A percentile compares a stretch with the other conserved stretches of the same genome.
These are phyloP conservation scores for Leptopilina syphax DNA, from an alignment of 2,888 invertebrate species.

Conservation along the genomic window DNA sequence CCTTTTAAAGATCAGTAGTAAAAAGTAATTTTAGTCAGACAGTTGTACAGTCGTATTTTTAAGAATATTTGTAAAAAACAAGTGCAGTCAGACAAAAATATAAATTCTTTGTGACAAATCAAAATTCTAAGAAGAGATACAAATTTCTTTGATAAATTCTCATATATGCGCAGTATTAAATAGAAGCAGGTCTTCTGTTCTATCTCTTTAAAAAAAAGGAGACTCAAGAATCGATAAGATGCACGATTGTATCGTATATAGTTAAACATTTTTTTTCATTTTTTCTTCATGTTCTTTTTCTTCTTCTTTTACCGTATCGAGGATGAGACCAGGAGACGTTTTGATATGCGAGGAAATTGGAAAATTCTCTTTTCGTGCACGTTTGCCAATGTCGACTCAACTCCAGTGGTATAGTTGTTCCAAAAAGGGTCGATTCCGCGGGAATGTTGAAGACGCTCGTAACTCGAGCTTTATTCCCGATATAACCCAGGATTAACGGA, in stretches of 20 bases:
- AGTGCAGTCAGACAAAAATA: no score
- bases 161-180: no score
- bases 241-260: not conserved
- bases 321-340: not conserved
- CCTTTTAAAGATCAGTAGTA: no score
- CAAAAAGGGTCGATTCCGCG: constrained; percentile 55
- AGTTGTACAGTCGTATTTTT: no score
- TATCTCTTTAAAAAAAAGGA: constrained; percentile 58
- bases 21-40: no score
- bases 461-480: constrained; percentile 69
- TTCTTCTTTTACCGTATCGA: not conserved
- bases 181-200: constrained; percentile 41
- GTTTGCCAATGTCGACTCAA: constrained; percentile 35
- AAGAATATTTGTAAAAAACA: no score
- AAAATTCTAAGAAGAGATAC: no score
- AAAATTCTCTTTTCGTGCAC: constrained; percentile 33
- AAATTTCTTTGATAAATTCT: no score
- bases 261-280: constrained; percentile 3
- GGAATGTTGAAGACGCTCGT: constrained; percentile 63
- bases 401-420: constrained; percentile 42
- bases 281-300: no score
- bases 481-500: constrained; percentile 70
- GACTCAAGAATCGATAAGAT: constrained; percentile 50
- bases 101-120: no score
- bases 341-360: constrained; percentile 24